Evolutionary conservation across 2,888 invertebrate species (phyloP).

Genomic region (Cephus pygmeus): DNA sequence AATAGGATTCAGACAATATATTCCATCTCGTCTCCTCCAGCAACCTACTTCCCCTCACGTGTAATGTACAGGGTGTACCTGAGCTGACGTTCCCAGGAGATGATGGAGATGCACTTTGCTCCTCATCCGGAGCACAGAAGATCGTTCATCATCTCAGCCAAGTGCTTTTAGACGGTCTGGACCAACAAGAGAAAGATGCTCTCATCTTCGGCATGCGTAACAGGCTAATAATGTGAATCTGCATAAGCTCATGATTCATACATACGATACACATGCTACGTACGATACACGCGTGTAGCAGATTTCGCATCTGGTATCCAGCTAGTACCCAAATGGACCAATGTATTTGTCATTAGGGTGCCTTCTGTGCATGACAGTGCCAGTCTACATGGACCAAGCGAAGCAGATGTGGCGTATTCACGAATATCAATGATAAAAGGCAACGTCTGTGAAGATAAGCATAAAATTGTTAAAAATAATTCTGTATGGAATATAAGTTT

Average conservation of each 20-base stretch:
- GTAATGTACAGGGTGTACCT: background rate
- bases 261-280: too few species aligned
- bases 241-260: background rate
- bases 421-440: too few species aligned
- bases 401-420: too few species aligned
- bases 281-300: background rate
- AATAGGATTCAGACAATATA: background rate
- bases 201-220: background rate
- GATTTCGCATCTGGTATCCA: background rate
- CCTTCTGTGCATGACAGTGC: too few species aligned
- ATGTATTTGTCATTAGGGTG: too few species aligned
- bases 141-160: conserved; percentile 24
- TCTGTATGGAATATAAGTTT: too few species aligned
- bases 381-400: too few species aligned
- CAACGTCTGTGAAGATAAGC: too few species aligned
- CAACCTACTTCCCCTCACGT: background rate
- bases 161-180: conserved; percentile 22
- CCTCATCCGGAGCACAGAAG: conserved; percentile 15
- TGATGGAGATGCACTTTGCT: conserved; percentile 12
- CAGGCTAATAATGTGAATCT: background rate
- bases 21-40: background rate
- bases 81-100: background rate
- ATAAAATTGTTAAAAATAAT: too few species aligned
- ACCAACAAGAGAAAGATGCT: background rate
- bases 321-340: background rate